Conservation (phyloP, 2,888 invertebrate genomes). For the Hedya salicella region DNA sequence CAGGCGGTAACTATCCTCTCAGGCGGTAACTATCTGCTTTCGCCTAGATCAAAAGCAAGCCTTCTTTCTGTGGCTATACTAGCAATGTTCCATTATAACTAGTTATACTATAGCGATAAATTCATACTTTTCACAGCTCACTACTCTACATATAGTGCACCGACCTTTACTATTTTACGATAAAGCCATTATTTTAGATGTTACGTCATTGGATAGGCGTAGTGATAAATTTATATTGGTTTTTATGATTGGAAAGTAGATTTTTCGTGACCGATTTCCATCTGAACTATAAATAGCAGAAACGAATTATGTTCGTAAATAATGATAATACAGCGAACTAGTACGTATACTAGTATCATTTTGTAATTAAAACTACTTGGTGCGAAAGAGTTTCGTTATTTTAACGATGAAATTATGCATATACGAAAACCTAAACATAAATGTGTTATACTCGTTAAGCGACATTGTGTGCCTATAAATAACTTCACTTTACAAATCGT, state of each 20-base stretch:
- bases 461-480: not conserved
- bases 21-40: too few species aligned
- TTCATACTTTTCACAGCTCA: conserved; percentile 49
- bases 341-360: not conserved
- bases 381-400: not conserved
- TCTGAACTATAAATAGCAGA: not conserved
- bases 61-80: too few species aligned
- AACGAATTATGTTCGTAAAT: not conserved
- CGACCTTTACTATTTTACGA: conserved; percentile 29
- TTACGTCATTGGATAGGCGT: conserved; percentile 17
- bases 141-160: conserved; percentile 44
- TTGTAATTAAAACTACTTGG: not conserved
- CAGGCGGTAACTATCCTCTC: too few species aligned
- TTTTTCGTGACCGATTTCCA: conserved; percentile 1
- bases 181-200: conserved; percentile 32
- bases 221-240: conserved; percentile 22
- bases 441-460: not conserved
- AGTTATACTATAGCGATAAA: conserved; percentile 39
- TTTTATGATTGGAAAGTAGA: conserved; percentile 24
- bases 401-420: too few species aligned
- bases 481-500: conserved; percentile 16
- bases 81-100: conserved; percentile 15
- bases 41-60: too few species aligned
- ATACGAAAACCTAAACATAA: too few species aligned
- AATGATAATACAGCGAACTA: conserved; percentile 8